A percentile compares a stretch with the other conserved stretches of the same genome.
Evolutionary conservation across 2,113 vertebrate species (phyloP).

Genomic region (Strigops habroptila): DNA sequence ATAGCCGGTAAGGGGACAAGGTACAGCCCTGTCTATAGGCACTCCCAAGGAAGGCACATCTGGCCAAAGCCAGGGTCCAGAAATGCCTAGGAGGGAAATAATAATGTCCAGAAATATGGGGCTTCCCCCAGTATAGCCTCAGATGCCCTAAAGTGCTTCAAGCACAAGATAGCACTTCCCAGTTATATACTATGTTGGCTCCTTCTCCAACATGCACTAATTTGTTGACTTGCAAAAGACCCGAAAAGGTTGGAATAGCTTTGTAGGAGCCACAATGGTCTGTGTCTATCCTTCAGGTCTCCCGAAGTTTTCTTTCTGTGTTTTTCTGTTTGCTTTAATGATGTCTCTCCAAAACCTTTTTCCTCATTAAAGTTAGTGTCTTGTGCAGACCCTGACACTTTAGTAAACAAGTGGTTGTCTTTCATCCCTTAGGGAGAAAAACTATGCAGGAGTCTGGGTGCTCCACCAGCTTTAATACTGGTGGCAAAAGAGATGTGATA

Average conservation of each 20-base stretch:
- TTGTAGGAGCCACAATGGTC: background rate
- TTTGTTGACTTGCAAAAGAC: background rate
- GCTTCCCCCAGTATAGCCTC: background rate
- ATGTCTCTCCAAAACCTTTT: background rate
- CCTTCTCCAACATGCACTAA: background rate
- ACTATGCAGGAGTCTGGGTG: fast-evolving
- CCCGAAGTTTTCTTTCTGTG: background rate
- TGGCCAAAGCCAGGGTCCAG: background rate
- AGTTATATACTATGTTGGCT: background rate
- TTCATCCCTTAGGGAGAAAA: background rate
- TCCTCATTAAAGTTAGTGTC: background rate
- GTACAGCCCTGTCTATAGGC: fast-evolving
- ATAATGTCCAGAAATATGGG: background rate
- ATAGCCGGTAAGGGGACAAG: background rate
- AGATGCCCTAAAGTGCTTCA: background rate
- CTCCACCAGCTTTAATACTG: background rate
- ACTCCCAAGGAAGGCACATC: background rate
- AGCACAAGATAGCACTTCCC: background rate
- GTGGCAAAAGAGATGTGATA: background rate
- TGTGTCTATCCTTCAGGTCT: background rate
- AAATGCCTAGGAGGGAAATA: background rate
- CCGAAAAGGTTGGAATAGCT: background rate
- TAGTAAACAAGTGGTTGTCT: background rate
- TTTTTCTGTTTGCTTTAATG: background rate
- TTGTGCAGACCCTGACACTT: background rate